These are phyloP conservation scores for Eueremaeus valkanovi DNA, from an alignment of 2,888 invertebrate genomes.

Conservation along the genomic window DNA sequence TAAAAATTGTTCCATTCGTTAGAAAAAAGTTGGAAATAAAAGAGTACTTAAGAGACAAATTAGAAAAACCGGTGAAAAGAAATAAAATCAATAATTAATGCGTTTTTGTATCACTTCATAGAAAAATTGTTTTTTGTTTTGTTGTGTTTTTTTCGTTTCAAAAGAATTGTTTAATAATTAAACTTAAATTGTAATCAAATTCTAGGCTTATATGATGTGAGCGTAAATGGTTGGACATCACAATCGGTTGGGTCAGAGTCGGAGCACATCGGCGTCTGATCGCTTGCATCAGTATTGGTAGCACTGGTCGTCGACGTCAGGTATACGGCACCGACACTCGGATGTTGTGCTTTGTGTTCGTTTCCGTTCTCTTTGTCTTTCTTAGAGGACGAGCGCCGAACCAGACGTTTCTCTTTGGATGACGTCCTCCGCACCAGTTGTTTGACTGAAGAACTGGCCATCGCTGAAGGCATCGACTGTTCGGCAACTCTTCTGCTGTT, in stretches of 20 bases:
- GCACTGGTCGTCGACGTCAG: not conserved
- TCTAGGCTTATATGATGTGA: conserved; percentile 58
- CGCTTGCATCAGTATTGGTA: conserved; percentile 25
- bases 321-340: not conserved
- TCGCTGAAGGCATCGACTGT: conserved; percentile 8
- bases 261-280: conserved; percentile 46
- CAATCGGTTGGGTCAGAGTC: conserved; percentile 57
- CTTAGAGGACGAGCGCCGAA: conserved; percentile 57
- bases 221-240: conserved; percentile 57
- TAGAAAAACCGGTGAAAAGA: not conserved
- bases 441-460: conserved; percentile 28
- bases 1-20: conserved; percentile 26
- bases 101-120: conserved; percentile 10
- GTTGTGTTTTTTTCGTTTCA: no score
- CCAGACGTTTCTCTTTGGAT: conserved; percentile 55
- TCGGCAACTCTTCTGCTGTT: not conserved
- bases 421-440: conserved; percentile 54
- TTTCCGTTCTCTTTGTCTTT: conserved; percentile 58
- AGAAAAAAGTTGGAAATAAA: conserved; percentile 7
- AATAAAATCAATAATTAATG: not conserved
- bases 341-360: conserved; percentile 33
- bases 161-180: not conserved
- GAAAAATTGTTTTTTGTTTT: not conserved
- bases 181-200: conserved; percentile 51
- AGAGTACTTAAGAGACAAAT: not conserved